Evolutionary conservation across 2,113 vertebrate species (phyloP), one percentile per base, ranked within the genome.

Genomic region (Pipa parva): DNA sequence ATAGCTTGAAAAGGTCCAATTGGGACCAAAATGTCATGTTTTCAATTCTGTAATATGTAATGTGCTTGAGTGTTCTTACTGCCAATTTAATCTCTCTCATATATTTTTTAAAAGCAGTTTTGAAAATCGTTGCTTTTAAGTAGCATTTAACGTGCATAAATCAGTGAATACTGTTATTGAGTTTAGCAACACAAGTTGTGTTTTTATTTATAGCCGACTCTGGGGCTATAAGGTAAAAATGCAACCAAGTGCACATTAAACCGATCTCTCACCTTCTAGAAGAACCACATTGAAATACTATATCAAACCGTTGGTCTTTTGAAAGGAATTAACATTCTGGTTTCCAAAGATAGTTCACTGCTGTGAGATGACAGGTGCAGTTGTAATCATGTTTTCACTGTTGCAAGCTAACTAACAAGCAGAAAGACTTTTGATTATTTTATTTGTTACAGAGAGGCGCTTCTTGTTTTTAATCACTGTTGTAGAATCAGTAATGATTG

Each of bases 391-490:
- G 75, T 81, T 75, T 80, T 84, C 79, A 77, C 73, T 81, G 62
- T 71, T 78, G 73, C 73, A n/a, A 79, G 82, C 81, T 76, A 84
- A 78, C 79, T 84, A 88, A 84, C 18, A 73, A 84, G 76, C 77
- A 72, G 63, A 71, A 79, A 80, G 58, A 64, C 79, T 76, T 82
- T 76, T 59, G 54, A 74, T 62, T 70, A 70, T 70, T 60, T 76
- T 75, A 69, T 74, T 68, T 37, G 2, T 63, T 63, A 73, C 10
- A 74, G 70, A 74, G 70, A 80, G 78, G 66, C 80, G 80, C 80
- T 82, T 78, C 58, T 31, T 85, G 83, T 77, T 81, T 84, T 83
- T 84, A 83, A 82, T 76, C 80, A 80, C 21, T 63, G 78, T 79
- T 82, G 82, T 77, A 78, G 73, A 81, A 73, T 42, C 33, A 71